Evolutionary conservation across 2,888 invertebrate species (phyloP).

Genomic region (Microctonus aethiopoides): DNA sequence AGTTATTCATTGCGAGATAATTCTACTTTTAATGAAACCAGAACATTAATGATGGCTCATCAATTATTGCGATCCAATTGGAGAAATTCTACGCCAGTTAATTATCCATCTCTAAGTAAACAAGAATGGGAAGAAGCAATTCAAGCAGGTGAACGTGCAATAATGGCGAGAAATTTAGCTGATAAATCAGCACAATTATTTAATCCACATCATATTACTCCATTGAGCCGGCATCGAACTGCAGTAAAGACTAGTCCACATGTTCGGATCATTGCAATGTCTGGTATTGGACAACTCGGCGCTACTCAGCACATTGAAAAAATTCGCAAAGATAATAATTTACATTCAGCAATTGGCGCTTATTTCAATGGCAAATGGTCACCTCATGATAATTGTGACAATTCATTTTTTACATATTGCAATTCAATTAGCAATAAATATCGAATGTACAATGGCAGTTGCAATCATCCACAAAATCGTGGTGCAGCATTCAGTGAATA

Average conservation of each 20-base stretch:
- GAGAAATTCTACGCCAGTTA: not conserved
- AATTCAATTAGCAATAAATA: constrained; percentile 1
- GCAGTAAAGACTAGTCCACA: constrained; percentile 74
- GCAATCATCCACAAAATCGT: constrained; percentile 78
- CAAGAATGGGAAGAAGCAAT: constrained; percentile 69
- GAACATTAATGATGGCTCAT: constrained; percentile 47
- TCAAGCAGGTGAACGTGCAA: constrained; percentile 70
- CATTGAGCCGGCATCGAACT: constrained; percentile 78
- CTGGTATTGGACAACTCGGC: constrained; percentile 77
- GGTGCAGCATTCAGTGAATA: constrained; percentile 83
- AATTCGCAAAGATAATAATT: not conserved
- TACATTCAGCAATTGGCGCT: constrained; percentile 52
- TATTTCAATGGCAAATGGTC: constrained; percentile 58
- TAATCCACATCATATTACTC: constrained; percentile 70
- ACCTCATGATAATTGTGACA: constrained; percentile 49
- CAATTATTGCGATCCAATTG: constrained; percentile 41
- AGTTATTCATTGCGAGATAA: constrained; percentile 67
- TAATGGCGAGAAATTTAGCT: constrained; percentile 70
- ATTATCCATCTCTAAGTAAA: constrained; percentile 53
- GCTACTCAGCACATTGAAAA: constrained; percentile 73
- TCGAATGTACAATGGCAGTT: constrained; percentile 77
- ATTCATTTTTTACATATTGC: constrained; percentile 48
- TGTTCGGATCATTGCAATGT: constrained; percentile 74
- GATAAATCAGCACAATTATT: constrained; percentile 69
- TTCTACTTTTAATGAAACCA: constrained; percentile 43